Evolutionary conservation across 2,113 vertebrate genomes (phyloP).

Genomic region (Nothobranchius furzeri): DNA sequence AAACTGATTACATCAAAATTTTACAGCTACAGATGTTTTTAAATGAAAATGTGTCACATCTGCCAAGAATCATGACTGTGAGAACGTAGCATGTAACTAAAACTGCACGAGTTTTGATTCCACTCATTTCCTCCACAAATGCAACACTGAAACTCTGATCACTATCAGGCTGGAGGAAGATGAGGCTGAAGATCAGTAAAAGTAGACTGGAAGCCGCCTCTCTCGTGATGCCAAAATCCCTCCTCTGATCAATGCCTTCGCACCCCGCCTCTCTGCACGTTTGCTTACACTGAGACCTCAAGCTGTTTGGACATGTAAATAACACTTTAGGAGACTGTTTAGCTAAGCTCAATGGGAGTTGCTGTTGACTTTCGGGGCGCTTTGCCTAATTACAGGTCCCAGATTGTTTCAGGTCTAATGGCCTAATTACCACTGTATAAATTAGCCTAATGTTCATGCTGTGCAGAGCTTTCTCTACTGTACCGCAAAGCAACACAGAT

Average conservation of each 20-base stretch:
- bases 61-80: not conserved
- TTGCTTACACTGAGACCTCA: conserved; percentile 68
- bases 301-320: conserved; percentile 81
- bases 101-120: not conserved
- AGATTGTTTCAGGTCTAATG: conserved; percentile 80
- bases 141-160: conserved; percentile 15
- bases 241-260: conserved; percentile 51
- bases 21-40: too few relatives aligned
- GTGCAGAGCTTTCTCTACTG: conserved; percentile 52
- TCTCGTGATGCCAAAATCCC: conserved; percentile 26
- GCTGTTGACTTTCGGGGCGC: conserved; percentile 77
- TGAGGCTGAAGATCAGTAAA: conserved; percentile 9
- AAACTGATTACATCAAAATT: too few relatives aligned
- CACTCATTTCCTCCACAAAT: not conserved
- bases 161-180: not conserved
- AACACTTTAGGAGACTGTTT: conserved; percentile 74
- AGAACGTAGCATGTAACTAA: not conserved
- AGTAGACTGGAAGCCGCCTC: conserved; percentile 25
- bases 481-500: conserved; percentile 44
- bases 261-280: conserved; percentile 49
- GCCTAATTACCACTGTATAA: conserved; percentile 80
- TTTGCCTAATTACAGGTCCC: conserved; percentile 82
- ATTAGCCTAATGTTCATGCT: conserved; percentile 74
- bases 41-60: too few relatives aligned
- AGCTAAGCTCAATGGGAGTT: conserved; percentile 75